phyloP scores from a whole-genome alignment of 2,888 invertebrate species.

The Plebejus melissa region DNA sequence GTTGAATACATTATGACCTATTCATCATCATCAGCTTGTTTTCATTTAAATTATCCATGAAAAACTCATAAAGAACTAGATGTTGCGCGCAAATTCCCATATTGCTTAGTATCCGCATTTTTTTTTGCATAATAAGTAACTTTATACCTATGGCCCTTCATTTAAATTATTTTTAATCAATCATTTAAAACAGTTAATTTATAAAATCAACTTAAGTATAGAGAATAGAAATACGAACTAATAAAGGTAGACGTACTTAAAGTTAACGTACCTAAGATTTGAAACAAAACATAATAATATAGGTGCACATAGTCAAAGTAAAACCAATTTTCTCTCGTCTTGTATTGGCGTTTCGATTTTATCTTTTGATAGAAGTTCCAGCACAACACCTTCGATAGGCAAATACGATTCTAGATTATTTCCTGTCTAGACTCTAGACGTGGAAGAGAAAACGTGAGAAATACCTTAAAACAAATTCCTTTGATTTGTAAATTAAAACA shows the following conservation, averaged over 20 bases:
- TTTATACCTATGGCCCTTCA: too few relatives aligned
- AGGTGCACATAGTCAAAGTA: not conserved
- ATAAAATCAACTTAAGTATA: too few relatives aligned
- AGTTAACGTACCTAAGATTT: too few relatives aligned
- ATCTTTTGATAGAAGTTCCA: slow-evolving; percentile 8
- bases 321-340: not conserved
- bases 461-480: not conserved
- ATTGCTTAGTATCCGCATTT: too few relatives aligned
- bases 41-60: not conserved
- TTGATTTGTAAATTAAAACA: not conserved
- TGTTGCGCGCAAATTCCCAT: too few relatives aligned
- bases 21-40: slow-evolving; percentile 17
- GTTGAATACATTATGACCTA: slow-evolving; percentile 25
- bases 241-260: too few relatives aligned
- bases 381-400: slow-evolving; percentile 21
- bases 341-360: slow-evolving; percentile 12
- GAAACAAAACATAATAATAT: too few relatives aligned
- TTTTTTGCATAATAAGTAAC: too few relatives aligned
- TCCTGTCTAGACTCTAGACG: slow-evolving; percentile 36
- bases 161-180: too few relatives aligned
- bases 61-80: not conserved
- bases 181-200: too few relatives aligned
- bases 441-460: slow-evolving; percentile 21
- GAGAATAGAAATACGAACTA: too few relatives aligned
- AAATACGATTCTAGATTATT: slow-evolving; percentile 29